Percentiles rank a stretch among this genome's conserved stretches.
These are phyloP conservation scores for Macrotis lagotis DNA, from an alignment of 2,113 vertebrate genomes.

Conservation along the genomic window DNA sequence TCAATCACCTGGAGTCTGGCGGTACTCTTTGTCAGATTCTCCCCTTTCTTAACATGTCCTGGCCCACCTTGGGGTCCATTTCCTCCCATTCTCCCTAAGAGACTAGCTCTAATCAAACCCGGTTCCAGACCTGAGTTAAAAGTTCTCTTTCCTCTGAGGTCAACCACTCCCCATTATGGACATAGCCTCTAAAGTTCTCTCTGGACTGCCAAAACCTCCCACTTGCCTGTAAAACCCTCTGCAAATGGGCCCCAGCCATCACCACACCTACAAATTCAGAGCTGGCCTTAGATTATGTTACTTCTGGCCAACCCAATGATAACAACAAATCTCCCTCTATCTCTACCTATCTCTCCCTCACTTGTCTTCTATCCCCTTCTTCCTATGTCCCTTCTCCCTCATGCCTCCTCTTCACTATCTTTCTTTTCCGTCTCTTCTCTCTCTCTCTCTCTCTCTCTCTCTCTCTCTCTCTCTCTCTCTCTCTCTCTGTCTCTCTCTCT, in stretches of 20 bases:
- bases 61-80: constrained; percentile 69
- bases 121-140: neutral
- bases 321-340: neutral
- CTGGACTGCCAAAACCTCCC: constrained; percentile 57
- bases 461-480: neutral
- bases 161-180: neutral
- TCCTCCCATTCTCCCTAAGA: constrained; percentile 55
- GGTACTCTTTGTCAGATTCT: constrained; percentile 61
- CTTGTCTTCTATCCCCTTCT: too few species aligned
- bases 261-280: neutral
- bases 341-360: neutral
- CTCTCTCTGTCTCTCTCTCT: neutral
- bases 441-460: too few species aligned
- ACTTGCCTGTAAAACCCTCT: constrained; percentile 32
- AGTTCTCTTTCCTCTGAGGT: neutral
- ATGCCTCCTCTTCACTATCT: neutral
- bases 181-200: neutral
- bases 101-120: constrained; percentile 19
- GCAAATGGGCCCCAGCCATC: neutral
- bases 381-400: too few species aligned
- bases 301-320: neutral
- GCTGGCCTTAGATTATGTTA: neutral
- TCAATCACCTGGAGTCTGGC: constrained; percentile 53
- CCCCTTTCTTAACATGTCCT: constrained; percentile 58
- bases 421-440: neutral